These are phyloP conservation scores for Mesorhabditis belari DNA, from an alignment of 2,888 invertebrate species.

Conservation along the genomic window DNA sequence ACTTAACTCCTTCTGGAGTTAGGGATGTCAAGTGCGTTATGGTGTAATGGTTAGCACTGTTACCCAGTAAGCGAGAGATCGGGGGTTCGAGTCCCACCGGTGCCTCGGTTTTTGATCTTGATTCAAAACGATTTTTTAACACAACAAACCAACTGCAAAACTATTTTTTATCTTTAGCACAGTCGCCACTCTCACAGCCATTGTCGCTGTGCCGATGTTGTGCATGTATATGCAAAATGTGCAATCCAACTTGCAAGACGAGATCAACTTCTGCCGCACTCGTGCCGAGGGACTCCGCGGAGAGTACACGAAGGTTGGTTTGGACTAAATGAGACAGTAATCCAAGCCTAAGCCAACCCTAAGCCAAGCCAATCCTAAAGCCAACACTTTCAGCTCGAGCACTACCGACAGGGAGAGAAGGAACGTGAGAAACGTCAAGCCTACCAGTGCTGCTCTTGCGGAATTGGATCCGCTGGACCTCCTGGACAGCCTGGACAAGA, in stretches of 20 bases:
- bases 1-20: no score
- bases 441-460: constrained; percentile 36
- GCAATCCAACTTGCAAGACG: constrained; percentile 40
- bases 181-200: constrained; percentile 30
- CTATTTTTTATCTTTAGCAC: no score
- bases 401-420: constrained; percentile 19
- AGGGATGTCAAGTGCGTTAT: no score
- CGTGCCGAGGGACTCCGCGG: constrained; percentile 33
- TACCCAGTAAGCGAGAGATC: no score
- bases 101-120: no score
- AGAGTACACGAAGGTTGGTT: constrained; percentile 32
- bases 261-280: constrained; percentile 43
- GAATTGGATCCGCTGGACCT: constrained; percentile 32
- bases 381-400: constrained; percentile 12
- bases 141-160: no score
- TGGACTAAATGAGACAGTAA: background rate
- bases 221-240: constrained; percentile 43
- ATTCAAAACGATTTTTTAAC: no score
- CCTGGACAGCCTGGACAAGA: constrained; percentile 30
- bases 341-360: background rate
- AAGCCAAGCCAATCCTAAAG: background rate
- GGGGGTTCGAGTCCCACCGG: no score
- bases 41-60: no score
- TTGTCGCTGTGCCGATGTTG: constrained; percentile 31
- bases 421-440: constrained; percentile 28